Percentiles rank a stretch among this genome's conserved stretches.
phyloP scores from a whole-genome alignment of 2,797 vertebrate species.

The Periophthalmus magnuspinnatus region DNA sequence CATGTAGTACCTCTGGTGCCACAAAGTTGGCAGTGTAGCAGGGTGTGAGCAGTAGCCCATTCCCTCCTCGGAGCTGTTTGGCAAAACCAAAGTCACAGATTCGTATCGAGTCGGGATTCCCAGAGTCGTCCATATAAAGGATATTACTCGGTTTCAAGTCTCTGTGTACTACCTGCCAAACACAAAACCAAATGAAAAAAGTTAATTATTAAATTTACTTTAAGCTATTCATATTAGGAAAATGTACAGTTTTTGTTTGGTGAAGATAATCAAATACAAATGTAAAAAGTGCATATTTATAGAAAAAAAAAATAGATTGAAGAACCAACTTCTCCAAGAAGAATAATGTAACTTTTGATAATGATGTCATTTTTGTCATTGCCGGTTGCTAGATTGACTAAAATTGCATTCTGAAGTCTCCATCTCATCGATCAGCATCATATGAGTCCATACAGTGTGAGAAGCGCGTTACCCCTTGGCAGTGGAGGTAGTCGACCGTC shows the following conservation, averaged over 20 bases:
- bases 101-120: constrained; percentile 92
- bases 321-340: no score
- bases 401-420: no score
- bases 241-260: no score
- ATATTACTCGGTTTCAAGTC: constrained; percentile 99
- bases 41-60: constrained; percentile 93
- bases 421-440: no score
- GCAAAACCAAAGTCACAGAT: constrained; percentile 99
- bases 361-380: no score
- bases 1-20: constrained; percentile 90
- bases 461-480: constrained; percentile 87
- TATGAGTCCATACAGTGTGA: not conserved
- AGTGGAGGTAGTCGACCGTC: constrained; percentile 97
- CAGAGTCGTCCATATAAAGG: constrained; percentile 94
- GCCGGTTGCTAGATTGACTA: no score
- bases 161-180: constrained; percentile 89
- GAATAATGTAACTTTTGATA: no score
- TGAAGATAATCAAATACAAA: no score
- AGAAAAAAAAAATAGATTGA: no score
- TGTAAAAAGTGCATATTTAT: no score
- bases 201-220: no score
- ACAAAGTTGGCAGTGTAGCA: constrained; percentile 99
- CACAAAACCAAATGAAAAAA: not conserved
- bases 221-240: no score
- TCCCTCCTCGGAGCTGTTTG: constrained; percentile 94